Evolutionary conservation across 2,797 vertebrate genomes (phyloP), one percentile per base, ranked within the genome.

Genomic region (Melanotaenia trifasciata): DNA sequence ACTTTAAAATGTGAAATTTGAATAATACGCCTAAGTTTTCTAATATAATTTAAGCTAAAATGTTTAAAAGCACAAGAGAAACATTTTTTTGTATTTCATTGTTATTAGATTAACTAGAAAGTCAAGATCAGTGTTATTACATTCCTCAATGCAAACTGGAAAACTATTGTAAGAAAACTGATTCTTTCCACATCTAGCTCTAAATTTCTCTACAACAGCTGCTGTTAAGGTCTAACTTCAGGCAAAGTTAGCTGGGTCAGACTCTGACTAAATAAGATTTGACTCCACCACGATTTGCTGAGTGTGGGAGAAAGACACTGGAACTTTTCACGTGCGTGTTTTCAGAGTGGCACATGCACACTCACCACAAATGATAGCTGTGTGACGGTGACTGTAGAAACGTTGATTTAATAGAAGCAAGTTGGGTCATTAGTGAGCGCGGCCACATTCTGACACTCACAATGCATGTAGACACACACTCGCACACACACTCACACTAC

Each of bases 381-480:
- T 84, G 74, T 80, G 81, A 83, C 22, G 73, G 58, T 64, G 72
- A 77, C 61, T 84, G 65, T 53, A 60, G 80, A 85, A 80, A 83
- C 45, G 67, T 75, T 87, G 76, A 87, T 90, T 91, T 89, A 85
- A 87, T 79, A 79, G 78, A 77, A 82, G 86, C 64, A 67, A 85
- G 76, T 87, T 64, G 62, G 83, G 79, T 92, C 84, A 85, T 92
- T 92, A 90, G 86, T 79, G 84, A 89, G 80, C 53, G n/a, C 62
- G 72, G 79, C 84, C 70, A 80, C 84, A 88, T 87, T 90, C 84
- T 90, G 79, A 90, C 80, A 89, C 88, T 87, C 83, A 84, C 74
- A 76, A 67, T 76, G 70, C 73, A 81, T 72, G 70, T 57, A 74
- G 80, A 76, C 65, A 69, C 69, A 79, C 67, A 72, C 84, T 75